Percentiles rank a stretch among this genome's conserved stretches.
Conservation (phyloP, 2,888 invertebrate species). For the Lasioglossum pauxillum region DNA sequence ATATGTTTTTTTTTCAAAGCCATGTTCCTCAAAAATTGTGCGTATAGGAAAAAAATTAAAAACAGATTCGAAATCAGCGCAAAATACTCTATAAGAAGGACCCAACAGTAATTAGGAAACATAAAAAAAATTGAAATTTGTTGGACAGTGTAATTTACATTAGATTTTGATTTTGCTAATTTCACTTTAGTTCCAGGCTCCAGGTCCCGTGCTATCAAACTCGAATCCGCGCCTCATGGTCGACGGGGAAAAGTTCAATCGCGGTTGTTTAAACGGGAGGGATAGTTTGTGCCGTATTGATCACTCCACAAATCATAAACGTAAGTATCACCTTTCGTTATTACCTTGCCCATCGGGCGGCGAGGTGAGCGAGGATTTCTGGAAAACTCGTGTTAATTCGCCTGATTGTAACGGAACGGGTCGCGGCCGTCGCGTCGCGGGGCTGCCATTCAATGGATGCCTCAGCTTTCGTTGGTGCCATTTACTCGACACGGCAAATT, state of each 20-base stretch:
- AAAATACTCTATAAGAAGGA: too few species aligned
- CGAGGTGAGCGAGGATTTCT: neutral
- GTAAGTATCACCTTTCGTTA: conserved; percentile 34
- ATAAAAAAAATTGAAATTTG: too few species aligned
- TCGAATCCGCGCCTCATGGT: neutral
- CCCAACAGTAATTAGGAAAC: too few species aligned
- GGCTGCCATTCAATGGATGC: neutral
- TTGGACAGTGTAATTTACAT: too few species aligned
- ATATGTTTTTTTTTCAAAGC: too few species aligned
- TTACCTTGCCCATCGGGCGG: neutral
- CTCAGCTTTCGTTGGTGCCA: neutral
- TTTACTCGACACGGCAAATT: neutral
- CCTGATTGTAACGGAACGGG: neutral
- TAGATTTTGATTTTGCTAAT: neutral
- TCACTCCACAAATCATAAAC: conserved; percentile 44
- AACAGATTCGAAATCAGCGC: too few species aligned
- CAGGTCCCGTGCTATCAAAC: neutral
- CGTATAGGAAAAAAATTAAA: too few species aligned
- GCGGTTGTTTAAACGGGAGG: neutral
- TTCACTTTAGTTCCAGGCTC: neutral
- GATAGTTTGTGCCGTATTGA: neutral
- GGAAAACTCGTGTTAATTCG: neutral
- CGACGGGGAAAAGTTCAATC: neutral
- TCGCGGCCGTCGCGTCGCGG: neutral
- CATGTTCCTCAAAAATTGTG: too few species aligned